These are phyloP conservation scores for Xenus cinereus DNA, from an alignment of 2,113 vertebrate genomes.

Conservation along the genomic window DNA sequence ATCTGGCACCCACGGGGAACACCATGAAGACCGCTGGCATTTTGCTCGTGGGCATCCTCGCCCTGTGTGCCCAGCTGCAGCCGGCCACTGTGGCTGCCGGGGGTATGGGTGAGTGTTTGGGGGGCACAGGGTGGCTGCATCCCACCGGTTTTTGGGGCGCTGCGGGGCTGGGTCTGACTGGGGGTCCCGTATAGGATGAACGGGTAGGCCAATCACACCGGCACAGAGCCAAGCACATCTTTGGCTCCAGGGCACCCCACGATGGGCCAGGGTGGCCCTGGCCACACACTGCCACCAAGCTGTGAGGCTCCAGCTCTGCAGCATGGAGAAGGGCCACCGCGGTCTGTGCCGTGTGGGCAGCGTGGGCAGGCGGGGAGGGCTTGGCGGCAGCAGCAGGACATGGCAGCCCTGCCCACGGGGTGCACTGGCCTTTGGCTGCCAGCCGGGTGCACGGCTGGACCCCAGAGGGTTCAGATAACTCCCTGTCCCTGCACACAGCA, in stretches of 20 bases:
- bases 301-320: rapidly evolving
- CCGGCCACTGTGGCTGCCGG: rapidly evolving
- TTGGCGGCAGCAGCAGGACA: rapidly evolving
- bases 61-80: not conserved
- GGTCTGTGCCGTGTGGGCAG: rapidly evolving
- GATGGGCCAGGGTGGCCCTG: not conserved
- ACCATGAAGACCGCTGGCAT: slow-evolving; percentile 5
- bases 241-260: not conserved
- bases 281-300: not conserved
- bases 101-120: not conserved
- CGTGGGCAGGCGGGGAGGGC: rapidly evolving
- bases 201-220: not conserved
- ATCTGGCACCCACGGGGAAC: not conserved
- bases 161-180: rapidly evolving
- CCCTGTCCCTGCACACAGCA: rapidly evolving
- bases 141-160: not conserved
- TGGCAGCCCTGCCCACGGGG: rapidly evolving
- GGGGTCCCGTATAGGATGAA: rapidly evolving
- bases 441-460: not conserved
- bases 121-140: not conserved
- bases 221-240: not conserved
- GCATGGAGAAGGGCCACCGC: rapidly evolving
- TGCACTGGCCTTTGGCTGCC: not conserved
- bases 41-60: slow-evolving; percentile 2
- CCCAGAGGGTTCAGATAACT: not conserved